A percentile compares a stretch with the other conserved stretches of the same genome.
Evolutionary conservation across 2,113 vertebrate species (phyloP).

Genomic region (Engystomops pustulosus): DNA sequence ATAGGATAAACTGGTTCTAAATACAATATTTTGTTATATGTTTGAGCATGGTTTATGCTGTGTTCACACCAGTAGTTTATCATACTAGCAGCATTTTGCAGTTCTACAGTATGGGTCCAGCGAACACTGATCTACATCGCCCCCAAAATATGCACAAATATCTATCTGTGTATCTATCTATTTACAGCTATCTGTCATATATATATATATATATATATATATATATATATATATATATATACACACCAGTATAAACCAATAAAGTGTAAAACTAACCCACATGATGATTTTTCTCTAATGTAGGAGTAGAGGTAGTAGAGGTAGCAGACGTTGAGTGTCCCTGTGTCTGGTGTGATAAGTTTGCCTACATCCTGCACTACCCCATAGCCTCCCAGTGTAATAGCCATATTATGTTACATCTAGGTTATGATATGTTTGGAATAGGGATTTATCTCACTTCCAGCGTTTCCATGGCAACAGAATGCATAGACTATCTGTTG

Average conservation of each 20-base stretch:
- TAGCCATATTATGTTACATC: neutral
- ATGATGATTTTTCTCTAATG: no score
- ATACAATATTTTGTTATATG: no score
- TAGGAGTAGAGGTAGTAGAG: neutral
- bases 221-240: neutral
- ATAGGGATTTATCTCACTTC: slow-evolving; percentile 40
- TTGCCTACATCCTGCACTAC: neutral
- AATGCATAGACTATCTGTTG: slow-evolving; percentile 16
- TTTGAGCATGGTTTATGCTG: neutral
- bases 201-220: neutral
- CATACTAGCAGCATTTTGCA: no score
- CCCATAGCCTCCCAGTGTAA: neutral
- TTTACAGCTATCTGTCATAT: no score
- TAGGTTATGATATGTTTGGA: neutral
- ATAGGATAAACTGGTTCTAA: no score
- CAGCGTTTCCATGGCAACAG: slow-evolving; percentile 37
- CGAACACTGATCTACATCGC: no score
- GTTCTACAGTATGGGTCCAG: no score
- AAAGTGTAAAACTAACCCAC: no score
- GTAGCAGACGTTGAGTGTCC: neutral
- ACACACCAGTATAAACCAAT: no score
- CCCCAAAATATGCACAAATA: neutral
- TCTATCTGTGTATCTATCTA: no score
- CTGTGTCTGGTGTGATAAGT: neutral
- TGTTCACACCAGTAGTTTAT: neutral